These are phyloP conservation scores for Bolborhynchus lineola DNA, from an alignment of 2,113 vertebrate genomes.

Conservation along the genomic window DNA sequence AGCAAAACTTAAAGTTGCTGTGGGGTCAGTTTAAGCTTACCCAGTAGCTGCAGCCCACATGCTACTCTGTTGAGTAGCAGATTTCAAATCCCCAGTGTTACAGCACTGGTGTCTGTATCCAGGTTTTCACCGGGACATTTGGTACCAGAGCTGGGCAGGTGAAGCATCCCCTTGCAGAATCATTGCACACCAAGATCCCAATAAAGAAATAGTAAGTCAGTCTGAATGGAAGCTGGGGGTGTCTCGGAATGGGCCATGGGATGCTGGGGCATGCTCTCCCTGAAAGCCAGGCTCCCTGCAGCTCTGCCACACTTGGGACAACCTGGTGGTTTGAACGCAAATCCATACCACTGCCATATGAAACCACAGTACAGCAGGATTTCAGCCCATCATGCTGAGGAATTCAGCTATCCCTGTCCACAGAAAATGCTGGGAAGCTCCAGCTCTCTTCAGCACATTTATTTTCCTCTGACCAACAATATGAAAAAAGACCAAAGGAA, in stretches of 20 bases:
- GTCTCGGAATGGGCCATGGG: not conserved
- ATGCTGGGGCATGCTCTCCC: accelerated
- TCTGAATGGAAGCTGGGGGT: not conserved
- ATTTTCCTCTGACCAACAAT: not conserved
- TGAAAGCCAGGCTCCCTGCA: not conserved
- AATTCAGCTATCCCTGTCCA: not conserved
- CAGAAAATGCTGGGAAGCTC: not conserved
- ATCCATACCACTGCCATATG: not conserved
- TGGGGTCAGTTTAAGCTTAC: not conserved
- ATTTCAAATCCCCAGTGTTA: not conserved
- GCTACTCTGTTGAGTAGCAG: not conserved
- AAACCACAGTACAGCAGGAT: not conserved
- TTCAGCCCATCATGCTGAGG: accelerated
- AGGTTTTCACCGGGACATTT: not conserved
- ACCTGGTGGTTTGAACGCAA: not conserved
- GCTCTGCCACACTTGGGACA: accelerated
- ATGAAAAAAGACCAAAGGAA: not conserved
- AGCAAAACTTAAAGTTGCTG: not conserved
- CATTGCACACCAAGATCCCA: not conserved
- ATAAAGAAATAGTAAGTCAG: not conserved
- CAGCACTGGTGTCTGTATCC: not conserved
- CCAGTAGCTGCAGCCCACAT: not conserved
- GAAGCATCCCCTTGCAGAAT: not conserved
- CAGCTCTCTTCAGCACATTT: not conserved
- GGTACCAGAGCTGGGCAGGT: not conserved